A percentile compares a stretch with the other conserved stretches of the same genome.
Conservation (phyloP, 2,797 vertebrate species). For the Mus minutoides region DNA sequence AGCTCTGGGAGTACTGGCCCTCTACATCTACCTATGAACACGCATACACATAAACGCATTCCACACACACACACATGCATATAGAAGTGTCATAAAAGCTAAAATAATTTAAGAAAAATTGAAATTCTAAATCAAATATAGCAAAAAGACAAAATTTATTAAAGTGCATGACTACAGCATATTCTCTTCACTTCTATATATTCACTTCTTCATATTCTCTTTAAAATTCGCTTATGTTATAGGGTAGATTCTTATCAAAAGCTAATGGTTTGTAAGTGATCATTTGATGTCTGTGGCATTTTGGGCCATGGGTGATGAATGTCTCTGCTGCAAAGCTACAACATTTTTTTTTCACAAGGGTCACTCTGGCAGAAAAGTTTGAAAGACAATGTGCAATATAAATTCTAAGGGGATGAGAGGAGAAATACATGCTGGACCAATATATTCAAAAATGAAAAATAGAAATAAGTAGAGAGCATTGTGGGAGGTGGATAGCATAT, state of each 20-base stretch:
- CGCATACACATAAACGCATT: background rate
- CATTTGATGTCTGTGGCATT: background rate
- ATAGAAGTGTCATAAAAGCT: background rate
- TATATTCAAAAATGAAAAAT: background rate
- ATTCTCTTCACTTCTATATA: background rate
- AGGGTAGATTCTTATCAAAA: background rate
- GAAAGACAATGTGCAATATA: background rate
- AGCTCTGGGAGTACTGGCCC: too few species aligned
- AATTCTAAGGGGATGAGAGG: background rate
- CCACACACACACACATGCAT: background rate
- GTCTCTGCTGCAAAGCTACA: background rate
- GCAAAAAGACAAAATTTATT: background rate
- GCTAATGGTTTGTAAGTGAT: background rate
- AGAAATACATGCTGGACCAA: background rate
- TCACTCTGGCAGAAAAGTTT: background rate
- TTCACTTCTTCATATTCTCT: background rate
- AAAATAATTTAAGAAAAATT: background rate
- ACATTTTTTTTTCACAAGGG: background rate
- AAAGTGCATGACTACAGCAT: background rate
- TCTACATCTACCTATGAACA: background rate
- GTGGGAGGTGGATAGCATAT: background rate
- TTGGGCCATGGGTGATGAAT: fast-evolving
- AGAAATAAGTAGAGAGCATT: background rate
- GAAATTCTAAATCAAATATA: background rate
- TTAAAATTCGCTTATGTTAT: background rate